These are phyloP conservation scores for Polymixis flavicincta DNA, from an alignment of 2,888 invertebrate genomes.

Conservation along the genomic window DNA sequence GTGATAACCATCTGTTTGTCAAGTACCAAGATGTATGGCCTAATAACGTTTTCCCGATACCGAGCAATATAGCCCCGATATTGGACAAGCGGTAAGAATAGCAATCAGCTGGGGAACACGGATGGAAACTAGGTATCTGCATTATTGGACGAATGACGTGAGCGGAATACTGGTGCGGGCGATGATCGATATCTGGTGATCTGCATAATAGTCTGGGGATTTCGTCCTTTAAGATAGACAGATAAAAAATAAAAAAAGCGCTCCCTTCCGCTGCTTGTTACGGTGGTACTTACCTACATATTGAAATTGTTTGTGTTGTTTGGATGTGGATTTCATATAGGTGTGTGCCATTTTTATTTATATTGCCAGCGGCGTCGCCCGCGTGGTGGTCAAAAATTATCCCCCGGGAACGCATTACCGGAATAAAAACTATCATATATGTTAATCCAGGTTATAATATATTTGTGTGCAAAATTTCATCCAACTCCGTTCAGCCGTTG, in stretches of 20 bases:
- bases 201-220: slow-evolving; percentile 31
- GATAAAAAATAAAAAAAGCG: neutral
- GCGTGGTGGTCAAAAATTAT: too few species aligned
- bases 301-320: neutral
- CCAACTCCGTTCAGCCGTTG: too few species aligned
- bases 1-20: slow-evolving; percentile 66
- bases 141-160: slow-evolving; percentile 76
- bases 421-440: too few species aligned
- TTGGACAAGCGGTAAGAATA: slow-evolving; percentile 80
- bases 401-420: too few species aligned
- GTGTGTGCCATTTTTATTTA: neutral
- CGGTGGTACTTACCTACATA: neutral
- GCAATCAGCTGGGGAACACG: slow-evolving; percentile 76
- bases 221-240: slow-evolving; percentile 1
- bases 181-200: slow-evolving; percentile 63
- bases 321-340: neutral
- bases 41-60: slow-evolving; percentile 66
- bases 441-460: too few species aligned
- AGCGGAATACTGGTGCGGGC: slow-evolving; percentile 65
- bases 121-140: slow-evolving; percentile 73
- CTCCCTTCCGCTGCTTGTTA: neutral
- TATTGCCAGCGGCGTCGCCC: too few species aligned
- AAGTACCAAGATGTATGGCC: slow-evolving; percentile 66
- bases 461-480: too few species aligned
- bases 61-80: slow-evolving; percentile 74